phyloP scores from a whole-genome alignment of 2,797 vertebrate species.

The Stomatorhinus walkeri region DNA sequence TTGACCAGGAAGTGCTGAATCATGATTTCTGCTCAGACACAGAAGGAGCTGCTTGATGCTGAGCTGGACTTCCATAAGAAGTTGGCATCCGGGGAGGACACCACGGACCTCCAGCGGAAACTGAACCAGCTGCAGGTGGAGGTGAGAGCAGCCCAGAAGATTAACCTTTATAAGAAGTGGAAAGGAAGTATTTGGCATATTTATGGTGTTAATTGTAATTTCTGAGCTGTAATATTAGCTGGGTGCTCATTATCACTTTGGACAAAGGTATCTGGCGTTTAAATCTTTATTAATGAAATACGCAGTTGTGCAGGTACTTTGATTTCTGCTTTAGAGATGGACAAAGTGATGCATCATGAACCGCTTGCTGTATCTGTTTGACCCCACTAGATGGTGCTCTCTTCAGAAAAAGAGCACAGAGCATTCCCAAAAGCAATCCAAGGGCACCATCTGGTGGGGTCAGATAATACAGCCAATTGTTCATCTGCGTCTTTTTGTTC shows the following conservation, averaged over 20 bases:
- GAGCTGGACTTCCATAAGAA: constrained; percentile 93
- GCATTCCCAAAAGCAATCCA: background rate
- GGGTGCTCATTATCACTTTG: background rate
- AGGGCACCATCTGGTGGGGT: background rate
- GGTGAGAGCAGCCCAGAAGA: constrained; percentile 54
- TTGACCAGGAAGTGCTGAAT: background rate
- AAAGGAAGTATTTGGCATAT: background rate
- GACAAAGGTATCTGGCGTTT: background rate
- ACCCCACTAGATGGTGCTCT: background rate
- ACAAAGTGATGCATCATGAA: background rate
- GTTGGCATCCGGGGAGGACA: constrained; percentile 87
- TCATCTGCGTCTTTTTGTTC: background rate
- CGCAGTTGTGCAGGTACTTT: background rate
- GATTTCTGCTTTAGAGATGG: background rate
- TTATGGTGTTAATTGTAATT: background rate
- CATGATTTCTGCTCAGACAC: constrained; percentile 61
- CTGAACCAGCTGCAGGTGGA: constrained; percentile 86
- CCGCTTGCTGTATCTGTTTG: background rate
- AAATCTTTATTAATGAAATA: background rate
- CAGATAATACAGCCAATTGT: background rate
- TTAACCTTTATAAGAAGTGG: background rate
- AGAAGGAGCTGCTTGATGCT: constrained; percentile 88
- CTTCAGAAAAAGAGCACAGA: background rate
- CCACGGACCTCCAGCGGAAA: constrained; percentile 86
- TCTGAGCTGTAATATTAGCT: background rate